These are phyloP conservation scores for Anableps anableps DNA, from an alignment of 2,797 vertebrate species.

Conservation along the genomic window DNA sequence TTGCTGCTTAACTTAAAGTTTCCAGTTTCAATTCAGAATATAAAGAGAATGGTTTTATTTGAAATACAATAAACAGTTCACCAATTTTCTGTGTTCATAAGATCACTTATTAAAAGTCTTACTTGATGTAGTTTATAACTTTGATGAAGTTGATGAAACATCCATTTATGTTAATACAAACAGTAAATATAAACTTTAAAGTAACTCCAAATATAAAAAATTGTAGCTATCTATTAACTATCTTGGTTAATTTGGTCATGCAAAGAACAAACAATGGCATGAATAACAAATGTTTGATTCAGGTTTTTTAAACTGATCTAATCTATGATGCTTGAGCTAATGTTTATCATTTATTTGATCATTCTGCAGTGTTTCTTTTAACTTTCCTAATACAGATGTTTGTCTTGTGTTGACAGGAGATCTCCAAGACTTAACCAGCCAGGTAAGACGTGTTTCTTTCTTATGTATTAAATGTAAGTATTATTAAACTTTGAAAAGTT, in stretches of 20 bases:
- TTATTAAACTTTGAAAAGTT: background rate
- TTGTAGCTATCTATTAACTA: background rate
- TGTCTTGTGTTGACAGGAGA: slow-evolving; percentile 44
- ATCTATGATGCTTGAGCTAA: background rate
- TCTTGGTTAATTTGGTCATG: background rate
- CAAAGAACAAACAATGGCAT: background rate
- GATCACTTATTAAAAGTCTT: background rate
- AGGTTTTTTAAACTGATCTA: background rate
- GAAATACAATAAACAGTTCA: background rate
- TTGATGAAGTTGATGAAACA: background rate
- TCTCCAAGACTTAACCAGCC: slow-evolving; percentile 16
- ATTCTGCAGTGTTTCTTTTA: background rate
- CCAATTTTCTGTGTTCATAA: background rate
- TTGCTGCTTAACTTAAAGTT: background rate
- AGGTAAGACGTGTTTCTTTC: slow-evolving; percentile 26
- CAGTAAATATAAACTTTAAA: background rate
- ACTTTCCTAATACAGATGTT: background rate
- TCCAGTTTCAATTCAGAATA: background rate
- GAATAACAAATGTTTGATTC: background rate
- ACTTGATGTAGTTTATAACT: background rate
- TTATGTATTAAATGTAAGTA: background rate
- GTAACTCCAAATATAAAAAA: background rate
- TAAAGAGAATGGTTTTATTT: background rate
- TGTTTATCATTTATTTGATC: background rate
- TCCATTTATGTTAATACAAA: background rate